Evolutionary conservation across 2,797 vertebrate species (phyloP), one percentile per base, ranked within the genome.

Genomic region (Numenius phaeopus): DNA sequence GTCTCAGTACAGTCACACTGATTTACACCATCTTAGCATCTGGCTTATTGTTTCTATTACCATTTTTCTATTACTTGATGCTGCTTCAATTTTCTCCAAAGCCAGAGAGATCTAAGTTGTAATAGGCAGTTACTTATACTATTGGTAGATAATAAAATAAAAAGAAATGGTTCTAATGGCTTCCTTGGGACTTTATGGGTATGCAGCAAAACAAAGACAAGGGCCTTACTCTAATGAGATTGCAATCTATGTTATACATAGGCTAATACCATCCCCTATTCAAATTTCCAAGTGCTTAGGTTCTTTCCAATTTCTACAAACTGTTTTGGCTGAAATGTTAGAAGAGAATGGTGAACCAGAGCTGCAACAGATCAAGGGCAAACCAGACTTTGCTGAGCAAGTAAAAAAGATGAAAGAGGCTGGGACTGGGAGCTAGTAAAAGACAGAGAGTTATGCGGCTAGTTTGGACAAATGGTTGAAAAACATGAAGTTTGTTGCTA

Each of bases 31-130:
- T 67, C 66, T 91, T 64, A 89, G 24, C 75, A 95, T 87, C 95
- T 94, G 90, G 78, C 57, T 94, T 73, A 94, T 82, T 90, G 90
- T 90, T 88, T 81, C 88, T 65, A 79, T 87, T 82, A 73, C 71
- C 34, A 77, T 70, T 87, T 88, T 89, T 66, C 70, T 87, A 64
- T 80, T 96, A 92, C 40, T 12, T 94, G 70, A 80, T 40, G 32
- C 65, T 80, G 39, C 64, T 96, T 93, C 90, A 64, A 95, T 95
- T 93, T 96, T 39, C 59, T 89, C 67, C 20, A 52, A 59, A 90
- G 47, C 15, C 50, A 54, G 14, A 84, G 70, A 93, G 42, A 73
- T 85, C 22, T 57, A 55, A 80, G 54, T 79, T 92, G 44, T 87
- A 93, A 87, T 55, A 83, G n/a, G 46, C 58, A 70, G 71, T 93